Base-by-base conservation (phyloP, 1,140 invertebrate species). In the Hylyphantes graminicola region DNA sequence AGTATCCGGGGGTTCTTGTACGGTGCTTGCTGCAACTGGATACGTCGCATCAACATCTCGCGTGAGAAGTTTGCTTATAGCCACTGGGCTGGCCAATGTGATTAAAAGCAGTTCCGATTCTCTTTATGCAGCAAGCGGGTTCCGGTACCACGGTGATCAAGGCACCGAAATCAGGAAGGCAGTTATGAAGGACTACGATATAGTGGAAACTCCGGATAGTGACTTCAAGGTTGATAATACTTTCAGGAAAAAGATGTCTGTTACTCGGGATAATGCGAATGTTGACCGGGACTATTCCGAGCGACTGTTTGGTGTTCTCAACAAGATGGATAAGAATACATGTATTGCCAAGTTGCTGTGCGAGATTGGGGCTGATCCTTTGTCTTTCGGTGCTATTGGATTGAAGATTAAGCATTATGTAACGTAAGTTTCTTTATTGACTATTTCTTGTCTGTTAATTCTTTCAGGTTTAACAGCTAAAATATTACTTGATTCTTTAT, bases 291-390 rank as follows among this genome's bases (percentile, higher is more conserved):
- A 50, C 0, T 51, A 70, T 15, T 80, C 77, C 7, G 77, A 80
- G 19, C 48, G 55, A 7, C 53, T 80, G 53, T 80, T 80, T 70
- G 65, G 77, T 7, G 77, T 80, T 10, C 12, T 80, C 11, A 80
- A 70, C 17, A 7, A 80, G 21, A 80, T 80, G 77, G 65, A 80
- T 70, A 80, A 80, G 53, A 80, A 80, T 48, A 51, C 64, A 2
- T 80, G 77, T 10, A 80, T 80, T 59, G 55, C 77, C 7, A 67
- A 48, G 13, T 53, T 80, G 21, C 21, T 80, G 2, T 80, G 77
- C 13, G 65, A 80, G 64, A 80, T 80, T 70, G 77, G 77, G n/a
- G 19, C 77, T 9, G 21, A 57, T 61, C 65, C 77, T 13, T 17
- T n/a, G 15, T 70, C 64, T 19, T 70, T 57, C 50, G 77, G 77